Evolutionary conservation across 2,113 vertebrate species (phyloP).

Genomic region (Ornithorhynchus anatinus): DNA sequence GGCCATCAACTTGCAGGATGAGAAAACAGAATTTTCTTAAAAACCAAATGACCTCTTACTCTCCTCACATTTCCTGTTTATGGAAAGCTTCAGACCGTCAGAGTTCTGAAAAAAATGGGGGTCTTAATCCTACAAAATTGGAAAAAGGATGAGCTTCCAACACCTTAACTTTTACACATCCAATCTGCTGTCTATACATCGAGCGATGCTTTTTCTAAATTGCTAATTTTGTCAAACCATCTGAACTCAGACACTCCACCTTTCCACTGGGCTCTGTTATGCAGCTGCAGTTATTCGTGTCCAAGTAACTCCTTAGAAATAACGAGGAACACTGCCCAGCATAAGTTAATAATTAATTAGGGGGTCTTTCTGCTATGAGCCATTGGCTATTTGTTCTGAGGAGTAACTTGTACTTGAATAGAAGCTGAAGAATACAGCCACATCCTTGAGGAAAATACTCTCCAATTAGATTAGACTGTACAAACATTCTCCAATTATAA

Average conservation of each 20-base stretch:
- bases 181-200: background rate
- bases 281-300: background rate
- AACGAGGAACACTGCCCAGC: background rate
- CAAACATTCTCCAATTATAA: background rate
- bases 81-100: background rate
- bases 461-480: too few species aligned
- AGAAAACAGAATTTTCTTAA: background rate
- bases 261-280: background rate
- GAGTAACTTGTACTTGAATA: background rate
- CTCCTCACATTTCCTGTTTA: background rate
- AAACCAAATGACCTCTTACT: background rate
- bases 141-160: too few species aligned
- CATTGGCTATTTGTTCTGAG: too few species aligned
- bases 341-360: background rate
- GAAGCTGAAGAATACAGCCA: background rate
- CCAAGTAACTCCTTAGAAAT: background rate
- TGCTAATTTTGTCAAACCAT: background rate
- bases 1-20: background rate
- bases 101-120: too few species aligned
- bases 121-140: too few species aligned
- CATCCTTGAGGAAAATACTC: background rate
- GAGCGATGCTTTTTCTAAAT: background rate
- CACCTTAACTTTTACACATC: too few species aligned
- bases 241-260: background rate
- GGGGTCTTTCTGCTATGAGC: background rate